phyloP scores from a whole-genome alignment of 2,113 vertebrate genomes.

The Raja brachyura region DNA sequence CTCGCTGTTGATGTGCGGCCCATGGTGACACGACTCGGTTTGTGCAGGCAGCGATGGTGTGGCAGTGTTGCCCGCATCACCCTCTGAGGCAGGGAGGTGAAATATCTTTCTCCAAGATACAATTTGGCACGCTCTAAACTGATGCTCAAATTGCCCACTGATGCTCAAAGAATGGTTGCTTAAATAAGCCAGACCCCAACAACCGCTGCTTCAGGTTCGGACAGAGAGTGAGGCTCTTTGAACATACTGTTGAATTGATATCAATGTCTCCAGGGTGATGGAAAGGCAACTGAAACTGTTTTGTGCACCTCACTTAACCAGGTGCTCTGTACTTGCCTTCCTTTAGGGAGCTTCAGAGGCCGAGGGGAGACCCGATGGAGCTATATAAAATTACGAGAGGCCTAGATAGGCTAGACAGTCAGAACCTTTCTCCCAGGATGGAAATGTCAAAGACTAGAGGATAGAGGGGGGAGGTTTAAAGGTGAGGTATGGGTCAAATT shows the following conservation, averaged over 20 bases:
- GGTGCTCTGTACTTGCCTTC: neutral
- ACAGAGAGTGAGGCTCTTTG: neutral
- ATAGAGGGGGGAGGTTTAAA: too few relatives aligned
- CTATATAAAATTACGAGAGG: too few relatives aligned
- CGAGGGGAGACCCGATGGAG: too few relatives aligned
- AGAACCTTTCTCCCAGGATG: too few relatives aligned
- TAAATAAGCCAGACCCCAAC: too few relatives aligned
- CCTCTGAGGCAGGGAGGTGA: neutral
- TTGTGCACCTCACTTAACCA: neutral
- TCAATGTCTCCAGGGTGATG: neutral
- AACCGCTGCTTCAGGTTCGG: too few relatives aligned
- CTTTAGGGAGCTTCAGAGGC: too few relatives aligned
- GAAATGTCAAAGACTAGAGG: too few relatives aligned
- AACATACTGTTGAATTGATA: neutral
- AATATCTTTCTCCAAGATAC: neutral
- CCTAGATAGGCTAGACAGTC: too few relatives aligned
- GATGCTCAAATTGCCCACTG: neutral
- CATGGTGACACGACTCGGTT: neutral
- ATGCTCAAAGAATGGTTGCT: neutral
- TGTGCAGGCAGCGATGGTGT: neutral
- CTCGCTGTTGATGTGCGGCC: neutral
- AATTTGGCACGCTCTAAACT: neutral
- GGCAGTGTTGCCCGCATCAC: neutral
- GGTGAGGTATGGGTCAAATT: too few relatives aligned
- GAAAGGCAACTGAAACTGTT: neutral